Conservation (phyloP, 1,140 invertebrate species). For the Streblospio benedicti region DNA sequence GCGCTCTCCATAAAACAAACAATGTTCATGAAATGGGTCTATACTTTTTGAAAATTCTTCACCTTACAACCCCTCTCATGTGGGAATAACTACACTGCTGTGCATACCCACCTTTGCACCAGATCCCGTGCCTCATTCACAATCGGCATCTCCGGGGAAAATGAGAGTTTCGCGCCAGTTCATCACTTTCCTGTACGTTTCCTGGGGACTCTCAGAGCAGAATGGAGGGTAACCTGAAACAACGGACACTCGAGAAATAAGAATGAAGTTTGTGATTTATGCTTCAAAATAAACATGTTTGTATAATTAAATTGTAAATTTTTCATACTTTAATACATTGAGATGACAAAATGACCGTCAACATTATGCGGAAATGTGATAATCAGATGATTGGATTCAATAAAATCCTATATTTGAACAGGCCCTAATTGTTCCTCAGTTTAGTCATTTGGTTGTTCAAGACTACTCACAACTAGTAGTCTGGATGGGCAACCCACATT, state of each 20-base stretch:
- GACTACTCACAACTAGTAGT: no score
- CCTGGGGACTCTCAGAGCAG: slow-evolving; percentile 97
- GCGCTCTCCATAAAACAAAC: no score
- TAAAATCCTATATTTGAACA: neutral
- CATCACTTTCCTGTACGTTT: slow-evolving; percentile 99
- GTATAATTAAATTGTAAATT: neutral
- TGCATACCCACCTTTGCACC: slow-evolving; percentile 41
- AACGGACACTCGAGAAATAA: slow-evolving; percentile 19
- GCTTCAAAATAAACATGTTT: neutral
- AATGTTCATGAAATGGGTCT: no score
- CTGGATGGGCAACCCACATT: no score
- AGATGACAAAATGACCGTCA: neutral
- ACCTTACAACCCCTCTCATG: no score
- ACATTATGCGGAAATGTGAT: neutral
- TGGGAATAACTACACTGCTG: neutral
- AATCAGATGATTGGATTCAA: neutral
- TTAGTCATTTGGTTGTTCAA: no score
- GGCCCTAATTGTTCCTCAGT: no score
- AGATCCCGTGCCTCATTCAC: slow-evolving; percentile 65
- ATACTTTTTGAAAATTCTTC: no score
- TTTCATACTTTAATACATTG: neutral
- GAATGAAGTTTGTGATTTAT: neutral
- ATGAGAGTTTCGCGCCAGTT: slow-evolving; percentile 96
- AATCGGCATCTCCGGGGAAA: slow-evolving; percentile 98
- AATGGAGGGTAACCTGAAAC: slow-evolving; percentile 93